Evolutionary conservation across 2,888 invertebrate genomes (phyloP).

Genomic region (Cetonia aurata): DNA sequence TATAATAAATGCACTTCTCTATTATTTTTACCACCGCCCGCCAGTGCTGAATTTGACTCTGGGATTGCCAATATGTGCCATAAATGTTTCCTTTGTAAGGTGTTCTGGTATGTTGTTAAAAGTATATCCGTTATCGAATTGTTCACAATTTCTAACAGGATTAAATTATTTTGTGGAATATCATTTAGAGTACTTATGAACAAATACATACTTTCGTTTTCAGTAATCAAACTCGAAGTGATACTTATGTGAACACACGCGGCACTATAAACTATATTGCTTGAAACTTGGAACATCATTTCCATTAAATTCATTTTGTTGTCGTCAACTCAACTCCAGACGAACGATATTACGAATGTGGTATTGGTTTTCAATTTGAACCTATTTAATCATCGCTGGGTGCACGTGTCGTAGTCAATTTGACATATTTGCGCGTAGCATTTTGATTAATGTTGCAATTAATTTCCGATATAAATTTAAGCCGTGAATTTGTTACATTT

Average conservation of each 20-base stretch:
- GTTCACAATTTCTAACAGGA: too few species aligned
- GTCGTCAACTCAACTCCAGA: neutral
- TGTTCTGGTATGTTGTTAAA: too few species aligned
- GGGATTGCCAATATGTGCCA: too few species aligned
- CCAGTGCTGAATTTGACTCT: too few species aligned
- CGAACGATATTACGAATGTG: slow-evolving; percentile 41
- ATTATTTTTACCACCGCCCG: too few species aligned
- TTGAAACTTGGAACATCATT: too few species aligned
- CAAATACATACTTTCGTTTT: neutral
- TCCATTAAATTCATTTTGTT: neutral
- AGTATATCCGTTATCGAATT: too few species aligned
- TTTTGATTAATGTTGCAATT: slow-evolving; percentile 56
- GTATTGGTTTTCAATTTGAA: slow-evolving; percentile 59
- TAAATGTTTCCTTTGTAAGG: too few species aligned
- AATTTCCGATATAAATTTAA: slow-evolving; percentile 55
- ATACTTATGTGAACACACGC: too few species aligned
- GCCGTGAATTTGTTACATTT: slow-evolving; percentile 53
- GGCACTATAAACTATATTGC: too few species aligned
- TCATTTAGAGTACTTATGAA: neutral
- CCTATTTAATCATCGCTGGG: slow-evolving; percentile 56
- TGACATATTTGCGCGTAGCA: slow-evolving; percentile 50
- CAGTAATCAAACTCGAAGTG: neutral
- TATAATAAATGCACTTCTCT: too few species aligned
- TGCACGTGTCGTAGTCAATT: slow-evolving; percentile 51
- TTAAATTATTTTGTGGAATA: too few species aligned